A percentile compares a stretch with the other conserved stretches of the same genome.
phyloP scores from a whole-genome alignment of 2,888 invertebrate species.

The Melanargia galathea region DNA sequence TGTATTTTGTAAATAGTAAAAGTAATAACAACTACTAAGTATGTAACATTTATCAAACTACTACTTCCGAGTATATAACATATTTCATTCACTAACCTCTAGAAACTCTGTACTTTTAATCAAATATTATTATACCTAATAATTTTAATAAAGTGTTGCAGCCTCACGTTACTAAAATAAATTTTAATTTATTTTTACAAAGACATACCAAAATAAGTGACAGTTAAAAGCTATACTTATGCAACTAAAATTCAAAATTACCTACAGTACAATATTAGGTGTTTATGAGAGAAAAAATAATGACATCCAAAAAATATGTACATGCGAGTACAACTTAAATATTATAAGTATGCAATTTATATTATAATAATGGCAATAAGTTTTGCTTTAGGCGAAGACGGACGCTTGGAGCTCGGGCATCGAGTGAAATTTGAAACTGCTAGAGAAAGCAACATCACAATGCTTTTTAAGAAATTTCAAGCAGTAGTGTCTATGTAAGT shows the following conservation, averaged over 20 bases:
- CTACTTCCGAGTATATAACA: conserved; percentile 13
- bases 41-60: conserved; percentile 24
- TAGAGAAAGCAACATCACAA: background rate
- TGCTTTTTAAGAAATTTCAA: background rate
- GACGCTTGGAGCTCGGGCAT: background rate
- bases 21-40: conserved; percentile 20
- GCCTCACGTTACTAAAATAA: conserved; percentile 17
- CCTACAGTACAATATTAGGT: conserved; percentile 5
- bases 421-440: background rate
- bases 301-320: background rate
- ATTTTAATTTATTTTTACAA: background rate
- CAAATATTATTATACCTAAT: background rate
- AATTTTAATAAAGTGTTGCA: conserved; percentile 10
- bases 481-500: background rate
- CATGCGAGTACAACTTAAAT: background rate
- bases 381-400: background rate
- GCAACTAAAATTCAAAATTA: background rate
- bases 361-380: conserved; percentile 2
- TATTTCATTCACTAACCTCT: conserved; percentile 31
- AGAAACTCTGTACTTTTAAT: conserved; percentile 24
- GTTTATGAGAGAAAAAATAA: background rate
- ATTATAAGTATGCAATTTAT: background rate
- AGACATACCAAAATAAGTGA: background rate
- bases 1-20: conserved; percentile 4
- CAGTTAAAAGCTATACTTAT: background rate